Base-by-base conservation (phyloP, 2,888 invertebrate genomes). In the Macaria liturata region DNA sequence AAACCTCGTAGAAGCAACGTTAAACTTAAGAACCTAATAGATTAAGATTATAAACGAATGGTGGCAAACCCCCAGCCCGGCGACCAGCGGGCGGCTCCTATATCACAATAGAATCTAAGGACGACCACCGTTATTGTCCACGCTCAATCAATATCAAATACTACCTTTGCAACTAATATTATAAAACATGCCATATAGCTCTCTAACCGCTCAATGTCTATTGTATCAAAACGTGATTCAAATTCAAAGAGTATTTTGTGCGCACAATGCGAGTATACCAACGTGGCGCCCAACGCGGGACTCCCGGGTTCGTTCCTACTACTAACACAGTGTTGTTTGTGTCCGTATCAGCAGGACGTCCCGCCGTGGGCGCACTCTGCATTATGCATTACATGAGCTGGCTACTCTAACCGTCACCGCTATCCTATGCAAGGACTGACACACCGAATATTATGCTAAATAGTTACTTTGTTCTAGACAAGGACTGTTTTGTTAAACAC, bases 61-160 rank as follows among this genome's bases (percentile, higher is more conserved):
- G 84, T 83, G 82, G 84, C 71, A 61, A 78, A 71, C 72, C 81
- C 70, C 64, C 65, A 59, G 62, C 66, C 62, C 59, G 40, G 54
- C 57, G 20, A 54, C 49, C 59, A 61, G 66, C 71, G 70, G 70
- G 75, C 76, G 76, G 78, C 78, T 76, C 71, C 62, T 47, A 71
- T 86, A 86, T 86, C 86, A 85, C 88, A 86, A 74, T 78, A 74
- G 67, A 74, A 75, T 68, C 70, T 75, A 76, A 76, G 79, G 80
- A 78, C 79, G 71, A 81, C 86, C 85, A 84, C 83, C 82, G 62
- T 90, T 90, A 91, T 90, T 91, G 91, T 90, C 90, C 88, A 80
- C 83, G 78, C 81, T 83, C 86, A 82, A 81, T 72, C 83, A 77
- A 71, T 82, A 52, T 44, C 80, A 80, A 84, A 84, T 76, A 84